A percentile compares a stretch with the other conserved stretches of the same genome.
phyloP scores from a whole-genome alignment of 2,113 vertebrate species.

The Brachyistius frenatus region DNA sequence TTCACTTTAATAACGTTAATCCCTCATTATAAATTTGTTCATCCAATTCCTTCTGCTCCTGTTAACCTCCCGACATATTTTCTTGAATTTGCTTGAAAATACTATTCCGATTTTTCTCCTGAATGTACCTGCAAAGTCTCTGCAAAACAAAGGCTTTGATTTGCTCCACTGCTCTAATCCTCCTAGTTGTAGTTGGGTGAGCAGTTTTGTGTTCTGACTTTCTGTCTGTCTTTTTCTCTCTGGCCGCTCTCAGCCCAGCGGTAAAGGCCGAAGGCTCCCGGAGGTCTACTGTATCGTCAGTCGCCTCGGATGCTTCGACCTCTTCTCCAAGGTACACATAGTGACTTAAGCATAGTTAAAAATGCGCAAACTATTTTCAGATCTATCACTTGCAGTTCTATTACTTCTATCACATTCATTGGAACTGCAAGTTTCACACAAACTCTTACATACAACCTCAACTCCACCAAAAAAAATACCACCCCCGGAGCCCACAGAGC shows the following conservation, averaged over 20 bases:
- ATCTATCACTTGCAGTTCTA: neutral
- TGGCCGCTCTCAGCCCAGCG: slow-evolving; percentile 86
- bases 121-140: slow-evolving; percentile 5
- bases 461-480: slow-evolving; percentile 15
- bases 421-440: neutral
- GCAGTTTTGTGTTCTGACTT: slow-evolving; percentile 55
- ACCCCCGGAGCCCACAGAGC: slow-evolving; percentile 79
- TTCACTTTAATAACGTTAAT: neutral
- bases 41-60: neutral
- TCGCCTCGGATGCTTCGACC: slow-evolving; percentile 95
- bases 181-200: slow-evolving; percentile 36
- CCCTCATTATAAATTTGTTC: neutral
- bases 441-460: slow-evolving; percentile 21
- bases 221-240: slow-evolving; percentile 39
- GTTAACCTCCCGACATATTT: neutral
- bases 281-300: slow-evolving; percentile 99
- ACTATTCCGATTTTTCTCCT: neutral
- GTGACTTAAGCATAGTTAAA: neutral
- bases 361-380: neutral
- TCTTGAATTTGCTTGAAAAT: neutral
- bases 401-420: neutral
- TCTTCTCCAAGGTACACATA: slow-evolving; percentile 94
- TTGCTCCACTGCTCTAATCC: slow-evolving; percentile 40
- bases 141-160: slow-evolving; percentile 35
- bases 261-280: slow-evolving; percentile 94